These are phyloP conservation scores for Parapsyche elsis DNA, from an alignment of 1,140 invertebrate species.

Conservation along the genomic window DNA sequence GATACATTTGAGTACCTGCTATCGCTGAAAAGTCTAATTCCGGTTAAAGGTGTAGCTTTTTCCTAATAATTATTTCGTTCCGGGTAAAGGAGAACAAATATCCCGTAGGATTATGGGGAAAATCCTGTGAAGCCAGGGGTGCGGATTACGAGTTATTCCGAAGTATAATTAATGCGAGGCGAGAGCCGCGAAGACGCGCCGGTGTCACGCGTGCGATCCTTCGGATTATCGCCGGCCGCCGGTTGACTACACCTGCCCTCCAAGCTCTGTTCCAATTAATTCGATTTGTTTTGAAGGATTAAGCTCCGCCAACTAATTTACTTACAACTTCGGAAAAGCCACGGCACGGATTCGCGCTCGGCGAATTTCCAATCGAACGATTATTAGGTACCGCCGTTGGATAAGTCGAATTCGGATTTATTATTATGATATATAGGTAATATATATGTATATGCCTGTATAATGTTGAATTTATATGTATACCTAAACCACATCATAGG, in stretches of 20 bases:
- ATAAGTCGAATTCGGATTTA: too few relatives aligned
- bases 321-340: constrained; percentile 9
- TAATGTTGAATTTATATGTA: too few relatives aligned
- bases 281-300: constrained; percentile 15
- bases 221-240: constrained; percentile 7
- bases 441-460: too few relatives aligned
- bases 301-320: constrained; percentile 17
- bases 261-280: constrained; percentile 9
- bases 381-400: too few relatives aligned
- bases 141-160: constrained; percentile 25
- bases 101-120: neutral
- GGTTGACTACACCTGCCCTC: constrained; percentile 27
- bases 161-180: constrained; percentile 27
- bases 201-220: constrained; percentile 18
- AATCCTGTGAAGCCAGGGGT: neutral
- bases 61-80: constrained; percentile 16
- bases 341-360: neutral
- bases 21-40: neutral
- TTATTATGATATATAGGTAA: too few relatives aligned
- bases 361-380: neutral
- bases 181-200: constrained; percentile 19
- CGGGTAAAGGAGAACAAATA: neutral
- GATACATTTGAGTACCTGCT: neutral
- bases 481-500: too few relatives aligned
- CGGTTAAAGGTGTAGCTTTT: neutral